Percentiles rank a stretch among this genome's conserved stretches.
These are phyloP conservation scores for Crocuta crocuta DNA, from an alignment of 2,113 vertebrate genomes.

Conservation along the genomic window DNA sequence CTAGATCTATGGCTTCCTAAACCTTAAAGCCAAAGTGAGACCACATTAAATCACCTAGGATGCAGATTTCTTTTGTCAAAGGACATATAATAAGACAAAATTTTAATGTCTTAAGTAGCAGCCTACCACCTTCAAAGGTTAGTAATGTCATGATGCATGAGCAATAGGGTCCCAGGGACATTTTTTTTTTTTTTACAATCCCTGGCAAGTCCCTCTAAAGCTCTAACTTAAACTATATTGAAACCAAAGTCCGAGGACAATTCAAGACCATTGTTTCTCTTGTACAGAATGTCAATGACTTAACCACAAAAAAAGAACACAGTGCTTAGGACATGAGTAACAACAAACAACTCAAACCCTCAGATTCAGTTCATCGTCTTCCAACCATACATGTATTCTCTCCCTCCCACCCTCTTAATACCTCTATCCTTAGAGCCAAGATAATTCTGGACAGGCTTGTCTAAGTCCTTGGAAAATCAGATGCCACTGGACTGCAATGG, in stretches of 20 bases:
- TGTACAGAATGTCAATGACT: neutral
- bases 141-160: neutral
- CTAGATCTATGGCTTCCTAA: neutral
- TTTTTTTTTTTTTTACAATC: neutral
- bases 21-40: neutral
- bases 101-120: neutral
- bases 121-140: neutral
- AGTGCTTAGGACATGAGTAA: neutral
- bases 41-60: neutral
- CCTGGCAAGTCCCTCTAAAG: neutral
- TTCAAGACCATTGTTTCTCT: neutral
- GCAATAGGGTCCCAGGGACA: neutral
- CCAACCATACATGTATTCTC: neutral
- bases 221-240: neutral
- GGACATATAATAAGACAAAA: neutral
- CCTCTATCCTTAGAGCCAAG: neutral
- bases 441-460: neutral
- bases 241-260: neutral
- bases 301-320: neutral
- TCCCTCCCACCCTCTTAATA: neutral
- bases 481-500: neutral
- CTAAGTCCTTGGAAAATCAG: constrained; percentile 5
- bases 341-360: neutral
- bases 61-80: constrained; percentile 33
- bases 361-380: neutral